Evolutionary conservation across 2,797 vertebrate genomes (phyloP), one percentile per base, ranked within the genome.

Genomic region (Remorina albescens): DNA sequence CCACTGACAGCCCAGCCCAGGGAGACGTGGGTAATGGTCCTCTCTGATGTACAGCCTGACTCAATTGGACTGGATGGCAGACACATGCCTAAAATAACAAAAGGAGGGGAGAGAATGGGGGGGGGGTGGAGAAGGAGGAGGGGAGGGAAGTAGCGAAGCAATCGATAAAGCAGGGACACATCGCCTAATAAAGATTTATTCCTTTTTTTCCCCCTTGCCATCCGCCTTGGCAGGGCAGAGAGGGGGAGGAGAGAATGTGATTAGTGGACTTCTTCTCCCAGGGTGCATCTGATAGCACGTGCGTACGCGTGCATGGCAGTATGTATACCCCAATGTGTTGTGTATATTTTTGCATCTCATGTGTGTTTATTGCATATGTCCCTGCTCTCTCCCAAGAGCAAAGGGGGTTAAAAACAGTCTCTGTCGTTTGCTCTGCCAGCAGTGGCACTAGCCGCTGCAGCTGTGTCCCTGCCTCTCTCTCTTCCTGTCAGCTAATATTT

Each of bases 401-500:
- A 82, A 80, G 76, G 72, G 90, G 91, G 86, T 89, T 91, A 89
- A 92, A 91, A 91, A 89, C 86, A 78, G 84, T 82, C 87, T 85
- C 73, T 70, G 86, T 89, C 84, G 75, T 92, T 92, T 90, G 88
- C 90, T 91, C 88, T 88, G 89, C 88, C 71, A 76, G 89, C 87
- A 89, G 90, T 90, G 84, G 87, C 89, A 89, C 89, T 67, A 86
- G 87, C 89, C 90, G 89, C 87, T 89, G 92, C 91, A 93, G 91
- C 90, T 92, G 91, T 87, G 88, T 91, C 88, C 82, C 90, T 87
- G 81, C 78, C 90, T 86, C 89, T 87, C 86, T 88, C 82, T 88
- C 91, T 91, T 91, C 88, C 89, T 94, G 92, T 94, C 93, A 92
- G 93, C 93, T 94, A 94, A 93, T 94, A 94, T 94, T 94, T 93